Percentiles rank a stretch among this genome's conserved stretches.
phyloP scores from a whole-genome alignment of 2,888 invertebrate genomes.

The Opisthograptis luteolata region DNA sequence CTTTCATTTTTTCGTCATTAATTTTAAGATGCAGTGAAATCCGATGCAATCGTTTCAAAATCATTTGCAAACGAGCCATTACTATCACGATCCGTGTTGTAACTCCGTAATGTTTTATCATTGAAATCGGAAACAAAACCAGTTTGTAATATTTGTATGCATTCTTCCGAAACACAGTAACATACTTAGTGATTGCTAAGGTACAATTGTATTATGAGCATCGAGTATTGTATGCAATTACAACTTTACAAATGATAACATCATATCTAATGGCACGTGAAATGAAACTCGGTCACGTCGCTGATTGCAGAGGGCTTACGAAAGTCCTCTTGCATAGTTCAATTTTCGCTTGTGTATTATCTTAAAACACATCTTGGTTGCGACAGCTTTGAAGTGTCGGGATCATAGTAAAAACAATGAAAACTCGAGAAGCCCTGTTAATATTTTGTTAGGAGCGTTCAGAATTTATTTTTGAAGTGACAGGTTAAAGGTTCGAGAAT shows the following conservation, averaged over 20 bases:
- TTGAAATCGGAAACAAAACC: slow-evolving; percentile 17
- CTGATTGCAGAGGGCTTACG: slow-evolving; percentile 42
- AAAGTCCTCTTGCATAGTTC: slow-evolving; percentile 42
- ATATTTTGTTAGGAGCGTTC: slow-evolving; percentile 2
- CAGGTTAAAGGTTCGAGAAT: slow-evolving; percentile 15
- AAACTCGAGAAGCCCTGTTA: neutral
- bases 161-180: slow-evolving; percentile 21
- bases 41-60: slow-evolving; percentile 21
- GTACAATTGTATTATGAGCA: too few relatives aligned
- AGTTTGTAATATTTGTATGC: slow-evolving; percentile 15
- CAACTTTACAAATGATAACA: slow-evolving; percentile 43
- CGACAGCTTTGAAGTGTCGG: slow-evolving; percentile 3
- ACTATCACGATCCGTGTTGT: slow-evolving; percentile 24
- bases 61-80: slow-evolving; percentile 5
- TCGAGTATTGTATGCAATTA: too few relatives aligned
- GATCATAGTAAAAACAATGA: neutral
- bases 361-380: slow-evolving; percentile 43
- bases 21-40: slow-evolving; percentile 12
- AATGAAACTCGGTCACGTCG: slow-evolving; percentile 48
- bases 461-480: neutral
- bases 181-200: too few relatives aligned
- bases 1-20: slow-evolving; percentile 1
- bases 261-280: slow-evolving; percentile 52
- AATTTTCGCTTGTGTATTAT: slow-evolving; percentile 42
- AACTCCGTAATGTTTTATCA: slow-evolving; percentile 14